Evolutionary conservation across 1,140 invertebrate species (phyloP).

Genomic region (Berghia stephanieae): DNA sequence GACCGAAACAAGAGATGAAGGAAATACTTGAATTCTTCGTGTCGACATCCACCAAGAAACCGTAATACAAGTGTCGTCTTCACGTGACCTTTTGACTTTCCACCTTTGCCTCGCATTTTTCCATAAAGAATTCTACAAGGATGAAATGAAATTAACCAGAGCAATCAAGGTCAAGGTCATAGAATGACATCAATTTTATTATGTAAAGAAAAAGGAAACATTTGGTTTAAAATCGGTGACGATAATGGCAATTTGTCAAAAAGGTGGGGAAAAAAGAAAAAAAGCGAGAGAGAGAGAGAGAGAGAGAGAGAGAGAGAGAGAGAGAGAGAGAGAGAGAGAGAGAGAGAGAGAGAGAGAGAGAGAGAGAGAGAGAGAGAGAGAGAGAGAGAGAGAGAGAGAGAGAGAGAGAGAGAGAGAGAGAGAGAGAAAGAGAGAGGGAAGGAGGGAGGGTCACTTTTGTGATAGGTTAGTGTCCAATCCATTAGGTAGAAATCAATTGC

Average conservation of each 20-base stretch:
- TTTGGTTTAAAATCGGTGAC: too few species aligned
- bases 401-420: background rate
- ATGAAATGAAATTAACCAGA: background rate
- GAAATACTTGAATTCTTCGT: slow-evolving; percentile 82
- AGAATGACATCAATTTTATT: too few species aligned
- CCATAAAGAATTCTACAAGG: slow-evolving; percentile 79
- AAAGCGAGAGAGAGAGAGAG: too few species aligned
- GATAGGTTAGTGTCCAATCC: background rate
- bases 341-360: slow-evolving; percentile 3
- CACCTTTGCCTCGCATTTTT: slow-evolving; percentile 84
- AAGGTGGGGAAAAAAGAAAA: too few species aligned
- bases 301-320: background rate
- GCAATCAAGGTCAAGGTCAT: too few species aligned
- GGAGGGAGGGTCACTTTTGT: background rate
- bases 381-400: slow-evolving; percentile 17
- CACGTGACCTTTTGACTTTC: slow-evolving; percentile 76
- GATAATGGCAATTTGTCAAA: too few species aligned
- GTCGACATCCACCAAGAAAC: slow-evolving; percentile 83
- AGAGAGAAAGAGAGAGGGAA: background rate
- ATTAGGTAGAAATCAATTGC: background rate
- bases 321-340: background rate
- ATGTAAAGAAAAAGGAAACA: too few species aligned
- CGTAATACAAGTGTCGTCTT: slow-evolving; percentile 79
- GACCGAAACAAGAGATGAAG: slow-evolving; percentile 84
- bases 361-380: slow-evolving; percentile 17